Percentiles rank a stretch among this genome's conserved stretches.
Conservation (phyloP, 2,888 invertebrate genomes). For the Dicycla oo region DNA sequence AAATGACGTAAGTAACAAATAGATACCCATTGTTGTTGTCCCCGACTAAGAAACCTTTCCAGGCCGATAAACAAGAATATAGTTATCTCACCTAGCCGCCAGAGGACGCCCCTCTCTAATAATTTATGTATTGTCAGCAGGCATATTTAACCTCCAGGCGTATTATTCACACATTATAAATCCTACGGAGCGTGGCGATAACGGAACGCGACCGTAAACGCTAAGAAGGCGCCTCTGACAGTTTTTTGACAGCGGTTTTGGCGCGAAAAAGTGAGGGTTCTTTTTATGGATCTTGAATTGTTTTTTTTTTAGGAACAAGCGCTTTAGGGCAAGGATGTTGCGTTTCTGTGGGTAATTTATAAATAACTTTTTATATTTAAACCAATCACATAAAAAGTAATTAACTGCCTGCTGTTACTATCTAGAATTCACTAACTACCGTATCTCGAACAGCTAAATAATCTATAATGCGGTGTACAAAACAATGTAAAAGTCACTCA, state of each 20-base stretch:
- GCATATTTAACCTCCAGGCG: constrained; percentile 84
- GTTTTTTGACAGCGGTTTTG: constrained; percentile 82
- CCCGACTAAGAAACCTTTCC: constrained; percentile 81
- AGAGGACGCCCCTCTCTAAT: constrained; percentile 75
- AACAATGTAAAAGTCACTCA: constrained; percentile 43
- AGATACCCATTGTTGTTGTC: constrained; percentile 72
- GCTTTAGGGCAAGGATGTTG: background rate
- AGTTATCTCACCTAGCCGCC: constrained; percentile 82
- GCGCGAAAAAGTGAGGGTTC: constrained; percentile 72
- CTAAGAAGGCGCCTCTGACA: constrained; percentile 83
- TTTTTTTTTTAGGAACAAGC: background rate
- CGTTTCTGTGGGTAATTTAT: background rate
- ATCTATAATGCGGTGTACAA: constrained; percentile 8
- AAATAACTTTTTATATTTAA: background rate
- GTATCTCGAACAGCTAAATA: constrained; percentile 6
- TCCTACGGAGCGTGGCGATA: constrained; percentile 86
- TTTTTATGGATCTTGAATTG: constrained; percentile 50
- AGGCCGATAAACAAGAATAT: constrained; percentile 84
- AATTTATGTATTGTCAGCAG: constrained; percentile 88
- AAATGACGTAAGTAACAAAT: constrained; percentile 59
- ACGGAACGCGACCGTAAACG: constrained; percentile 80
- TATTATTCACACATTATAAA: constrained; percentile 90
- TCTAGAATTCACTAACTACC: background rate
- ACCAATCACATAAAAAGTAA: constrained; percentile 8
- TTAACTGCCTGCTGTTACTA: background rate